Conservation (phyloP, 1,140 invertebrate species). For the Heliothis virescens region DNA sequence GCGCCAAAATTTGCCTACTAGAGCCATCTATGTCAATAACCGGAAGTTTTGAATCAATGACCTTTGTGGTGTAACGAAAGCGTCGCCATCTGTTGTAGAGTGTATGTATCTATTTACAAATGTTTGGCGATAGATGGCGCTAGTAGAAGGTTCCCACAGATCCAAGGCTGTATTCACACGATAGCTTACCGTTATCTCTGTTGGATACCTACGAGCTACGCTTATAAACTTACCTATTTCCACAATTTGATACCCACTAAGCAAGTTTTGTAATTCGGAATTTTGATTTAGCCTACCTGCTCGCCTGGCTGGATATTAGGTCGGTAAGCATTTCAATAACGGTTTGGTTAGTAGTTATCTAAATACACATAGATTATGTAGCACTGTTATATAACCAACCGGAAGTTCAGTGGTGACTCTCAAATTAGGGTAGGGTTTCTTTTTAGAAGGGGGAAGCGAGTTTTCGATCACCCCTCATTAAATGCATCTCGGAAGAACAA, state of each 20-base stretch:
- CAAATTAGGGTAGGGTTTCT: background rate
- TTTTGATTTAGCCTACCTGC: conserved; percentile 7
- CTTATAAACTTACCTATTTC: conserved; percentile 24
- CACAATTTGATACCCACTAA: conserved; percentile 7
- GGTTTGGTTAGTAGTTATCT: background rate
- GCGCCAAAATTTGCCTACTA: background rate
- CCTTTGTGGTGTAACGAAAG: background rate
- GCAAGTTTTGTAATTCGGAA: background rate
- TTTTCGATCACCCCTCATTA: conserved; percentile 5
- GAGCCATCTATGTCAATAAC: conserved; percentile 12
- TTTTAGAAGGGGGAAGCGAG: background rate
- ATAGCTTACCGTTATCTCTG: conserved; percentile 37
- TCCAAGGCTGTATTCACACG: conserved; percentile 38
- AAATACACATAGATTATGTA: background rate
- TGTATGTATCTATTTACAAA: background rate
- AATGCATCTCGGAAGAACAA: conserved; percentile 31
- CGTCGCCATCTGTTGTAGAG: conserved; percentile 3
- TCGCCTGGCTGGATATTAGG: background rate
- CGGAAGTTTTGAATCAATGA: background rate
- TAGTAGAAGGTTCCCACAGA: conserved; percentile 30
- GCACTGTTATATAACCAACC: background rate
- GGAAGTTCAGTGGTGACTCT: background rate
- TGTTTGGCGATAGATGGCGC: conserved; percentile 6
- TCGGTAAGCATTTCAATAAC: background rate
- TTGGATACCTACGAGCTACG: conserved; percentile 22